Evolutionary conservation across 2,797 vertebrate species (phyloP), one percentile per base, ranked within the genome.

Genomic region (Sciaenops ocellatus): DNA sequence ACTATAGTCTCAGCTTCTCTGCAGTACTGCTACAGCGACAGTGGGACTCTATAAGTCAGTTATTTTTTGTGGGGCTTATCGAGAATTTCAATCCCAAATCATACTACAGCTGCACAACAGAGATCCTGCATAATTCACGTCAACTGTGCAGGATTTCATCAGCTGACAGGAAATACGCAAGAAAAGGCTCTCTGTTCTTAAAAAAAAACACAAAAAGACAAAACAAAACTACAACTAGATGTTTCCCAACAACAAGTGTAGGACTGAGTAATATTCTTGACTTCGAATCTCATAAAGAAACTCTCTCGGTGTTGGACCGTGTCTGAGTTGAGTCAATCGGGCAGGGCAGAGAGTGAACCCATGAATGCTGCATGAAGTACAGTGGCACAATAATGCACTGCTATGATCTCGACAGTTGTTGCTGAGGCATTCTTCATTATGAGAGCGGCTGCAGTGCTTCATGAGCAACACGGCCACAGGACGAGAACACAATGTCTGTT

Each of bases 311-410:
- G 7, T 51, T 65, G 4, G 5, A 28, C 2, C 1, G 52, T 24
- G 72, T 75, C 61, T 68, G 80, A 77, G 41, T 30, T 16, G 56
- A 77, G 63, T 57, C 61, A 81, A 79, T 69, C 2, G 0, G 54
- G 85, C 61, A 60, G 24, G 51, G 51, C 42, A 60, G 60, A 48
- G 50, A 78, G 69, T 48, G 65, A 72, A 55, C 6, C 54, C 76
- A 89, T 83, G 51, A 91, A 90, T 85, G 73, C 81, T 89, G 79
- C 82, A 82, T 83, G 80, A 84, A 71, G 66, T 22, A 66, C 73
- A 77, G 51, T 64, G 6, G n/a, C 74, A 82, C 76, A 73, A 80
- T 64, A 87, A 82, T 24, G 70, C 84, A 73, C 74, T 20, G 67
- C 83, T 82, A 69, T 69, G 71, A 73, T 85, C 73, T 63, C 69